Percentiles rank a stretch among this genome's conserved stretches.
Conservation (phyloP, 1,140 invertebrate species). For the Augochlora pura region DNA sequence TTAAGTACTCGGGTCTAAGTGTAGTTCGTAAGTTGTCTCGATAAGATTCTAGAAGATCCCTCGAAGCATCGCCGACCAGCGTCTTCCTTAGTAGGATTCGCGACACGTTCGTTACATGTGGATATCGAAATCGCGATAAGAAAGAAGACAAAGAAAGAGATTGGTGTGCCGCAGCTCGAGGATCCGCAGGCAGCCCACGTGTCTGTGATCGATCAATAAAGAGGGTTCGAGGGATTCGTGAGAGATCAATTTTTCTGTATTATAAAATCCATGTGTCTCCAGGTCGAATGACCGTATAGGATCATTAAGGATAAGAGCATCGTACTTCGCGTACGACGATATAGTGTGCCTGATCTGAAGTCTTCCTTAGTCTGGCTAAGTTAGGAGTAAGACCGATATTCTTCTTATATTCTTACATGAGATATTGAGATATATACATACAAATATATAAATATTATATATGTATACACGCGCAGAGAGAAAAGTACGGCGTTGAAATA, state of each 20-base stretch:
- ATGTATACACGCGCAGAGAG: constrained; percentile 7
- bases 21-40: too few relatives aligned
- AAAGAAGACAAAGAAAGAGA: too few relatives aligned
- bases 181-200: background rate
- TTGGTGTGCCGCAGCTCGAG: too few relatives aligned
- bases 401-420: constrained; percentile 52
- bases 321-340: constrained; percentile 20
- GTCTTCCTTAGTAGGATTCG: too few relatives aligned
- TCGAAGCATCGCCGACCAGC: too few relatives aligned
- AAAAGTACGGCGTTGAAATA: background rate
- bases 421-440: constrained; percentile 22
- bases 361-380: constrained; percentile 62
- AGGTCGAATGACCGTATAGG: constrained; percentile 31
- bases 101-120: too few relatives aligned
- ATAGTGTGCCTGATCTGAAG: constrained; percentile 69
- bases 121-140: too few relatives aligned
- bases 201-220: constrained; percentile 10
- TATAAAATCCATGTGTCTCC: constrained; percentile 66
- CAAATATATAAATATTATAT: constrained; percentile 34
- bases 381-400: constrained; percentile 35
- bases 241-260: constrained; percentile 27
- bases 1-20: background rate
- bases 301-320: constrained; percentile 26
- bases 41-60: too few relatives aligned
- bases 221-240: background rate